Base-by-base conservation (phyloP, 1,140 invertebrate genomes). In the Drosophila mayri region DNA sequence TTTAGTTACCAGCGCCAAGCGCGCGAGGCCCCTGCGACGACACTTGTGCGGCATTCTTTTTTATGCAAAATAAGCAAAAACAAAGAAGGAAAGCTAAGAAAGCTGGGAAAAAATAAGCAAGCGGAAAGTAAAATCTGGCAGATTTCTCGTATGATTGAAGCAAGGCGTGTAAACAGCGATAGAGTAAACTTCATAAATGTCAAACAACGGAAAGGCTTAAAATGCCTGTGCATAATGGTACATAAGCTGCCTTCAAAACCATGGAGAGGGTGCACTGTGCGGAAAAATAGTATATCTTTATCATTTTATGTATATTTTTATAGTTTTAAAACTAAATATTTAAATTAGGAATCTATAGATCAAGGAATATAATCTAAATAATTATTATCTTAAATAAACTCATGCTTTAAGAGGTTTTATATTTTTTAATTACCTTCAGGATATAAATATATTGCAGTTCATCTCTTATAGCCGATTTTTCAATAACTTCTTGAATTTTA, bases 151-250 rank as follows among this genome's bases (percentile, higher is more conserved):
- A 72, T 60, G 66, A 72, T 72, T 72, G 67, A 47, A 50, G 66
- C 25, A 72, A 49, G 30, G 68, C 68, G 41, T 72, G 68, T 72
- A 72, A 72, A 72, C 68, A 72, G 68, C 52, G 66, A 72, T 60
- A 72, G 68, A 72, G 66, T 41, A 72, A 73, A 41, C 67, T 73
- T 73, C 70, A 73, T 73, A 73, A 73, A 73, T 73, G 67, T 73
- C 70, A 73, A 72, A 72, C 70, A 73, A 65, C 62, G 54, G 66
- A 71, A 61, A 70, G 43, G 44, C 68, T 60, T 72, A 41, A 72
- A 66, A 41, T 50, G 35, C 12, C 35, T 25, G 16, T 20, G 62
- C 62, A 67, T 32, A 43, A 50, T 47, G 35, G 18, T 20, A 67
- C 44, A 67, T 40, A 67, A 67, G 44, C 28, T 44, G 18, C 20